Evolutionary conservation across 2,888 invertebrate species (phyloP), one percentile per base, ranked within the genome.

Genomic region (Mesochorus sp.): DNA sequence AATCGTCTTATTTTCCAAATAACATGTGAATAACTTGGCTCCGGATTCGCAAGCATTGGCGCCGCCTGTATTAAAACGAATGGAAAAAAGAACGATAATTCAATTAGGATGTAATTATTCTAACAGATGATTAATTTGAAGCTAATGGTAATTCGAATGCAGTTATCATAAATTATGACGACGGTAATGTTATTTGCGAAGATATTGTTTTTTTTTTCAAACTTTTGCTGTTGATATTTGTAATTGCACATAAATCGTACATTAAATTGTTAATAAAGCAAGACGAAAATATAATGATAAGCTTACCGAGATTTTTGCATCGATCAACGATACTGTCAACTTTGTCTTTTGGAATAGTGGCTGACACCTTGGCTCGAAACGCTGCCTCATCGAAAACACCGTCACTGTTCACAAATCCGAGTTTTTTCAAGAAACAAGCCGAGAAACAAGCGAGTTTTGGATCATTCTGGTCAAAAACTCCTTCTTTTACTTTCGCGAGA

Each of bases 391-490:
- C 80, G 28, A 88, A 80, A 6, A 62, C 80, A 12, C 85, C 85
- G 19, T 85, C 82, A n/a, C 79, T 62, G 53, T 80, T 79, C 76
- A 90, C 85, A 49, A 88, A 78, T 66, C 84, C 85, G 6, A 85
- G 75, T 28, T 86, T 88, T 71, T 87, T 88, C 80, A 89, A 61
- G 59, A 90, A 70, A 51, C 90, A 90, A 3, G 82, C 28, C 5
- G 82, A 51, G 80, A 87, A 89, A 57, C 89, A 90, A 6, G 75
- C 80, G 0, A 89, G 66, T 76, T 88, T 88, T 1, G 80, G 80
- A 31, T 89, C 85, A 4, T 53, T 70, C 3, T 73, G 75, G 3
- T 77, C 77, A n/a, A 85, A 67, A 37, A 77, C 44, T 3, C 85
- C 85, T 1, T 82, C 82, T 2, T 79, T 81, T 4, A 85, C 85